phyloP scores from a whole-genome alignment of 2,888 invertebrate species.

The Epinotia nisella region DNA sequence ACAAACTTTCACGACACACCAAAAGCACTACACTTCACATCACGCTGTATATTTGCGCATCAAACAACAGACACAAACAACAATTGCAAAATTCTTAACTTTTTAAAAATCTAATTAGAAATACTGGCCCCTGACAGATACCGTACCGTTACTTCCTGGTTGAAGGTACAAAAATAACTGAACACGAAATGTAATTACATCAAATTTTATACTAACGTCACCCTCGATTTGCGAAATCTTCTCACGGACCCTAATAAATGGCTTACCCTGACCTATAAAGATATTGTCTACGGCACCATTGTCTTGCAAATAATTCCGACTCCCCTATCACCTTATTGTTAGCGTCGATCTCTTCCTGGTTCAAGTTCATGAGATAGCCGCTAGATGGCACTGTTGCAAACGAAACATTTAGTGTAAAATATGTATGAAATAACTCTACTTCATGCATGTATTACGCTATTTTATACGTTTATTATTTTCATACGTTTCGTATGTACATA shows the following conservation, averaged over 20 bases:
- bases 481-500: background rate
- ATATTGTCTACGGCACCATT: slow-evolving; percentile 73
- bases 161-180: slow-evolving; percentile 69
- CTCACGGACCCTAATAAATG: slow-evolving; percentile 61
- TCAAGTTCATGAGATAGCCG: slow-evolving; percentile 55
- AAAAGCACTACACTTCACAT: slow-evolving; percentile 6
- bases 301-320: slow-evolving; percentile 72
- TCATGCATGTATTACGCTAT: too few species aligned
- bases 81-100: slow-evolving; percentile 2
- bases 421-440: background rate
- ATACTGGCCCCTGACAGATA: slow-evolving; percentile 34
- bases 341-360: slow-evolving; percentile 50
- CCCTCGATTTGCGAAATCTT: slow-evolving; percentile 65
- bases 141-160: slow-evolving; percentile 76
- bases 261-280: slow-evolving; percentile 68
- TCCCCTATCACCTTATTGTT: slow-evolving; percentile 61
- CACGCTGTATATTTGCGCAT: background rate
- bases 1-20: slow-evolving; percentile 13
- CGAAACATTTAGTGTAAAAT: background rate
- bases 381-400: slow-evolving; percentile 65
- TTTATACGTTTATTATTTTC: too few species aligned
- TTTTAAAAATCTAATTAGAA: slow-evolving; percentile 1
- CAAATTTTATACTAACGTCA: slow-evolving; percentile 74
- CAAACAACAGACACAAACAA: background rate
- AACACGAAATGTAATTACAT: slow-evolving; percentile 60